These are phyloP conservation scores for Hyperoodon ampullatus DNA, from an alignment of 2,113 vertebrate species.

Conservation along the genomic window DNA sequence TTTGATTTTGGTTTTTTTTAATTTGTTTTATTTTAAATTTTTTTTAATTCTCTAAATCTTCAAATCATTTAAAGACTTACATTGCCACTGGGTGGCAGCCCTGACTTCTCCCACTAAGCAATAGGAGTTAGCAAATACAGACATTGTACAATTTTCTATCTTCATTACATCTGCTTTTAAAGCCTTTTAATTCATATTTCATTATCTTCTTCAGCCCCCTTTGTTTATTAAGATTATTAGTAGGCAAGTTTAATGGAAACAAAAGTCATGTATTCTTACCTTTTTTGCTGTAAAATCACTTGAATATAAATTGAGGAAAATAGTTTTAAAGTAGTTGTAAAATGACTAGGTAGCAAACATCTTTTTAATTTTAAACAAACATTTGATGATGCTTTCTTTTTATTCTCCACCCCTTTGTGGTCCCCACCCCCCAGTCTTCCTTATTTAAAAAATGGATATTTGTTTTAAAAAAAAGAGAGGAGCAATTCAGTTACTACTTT, in stretches of 20 bases:
- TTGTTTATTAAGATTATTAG: slow-evolving; percentile 31
- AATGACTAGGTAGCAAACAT: slow-evolving; percentile 39
- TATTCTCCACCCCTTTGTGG: not conserved
- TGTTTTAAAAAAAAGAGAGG: not conserved
- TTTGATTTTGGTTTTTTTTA: not conserved
- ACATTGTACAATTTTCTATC: not conserved
- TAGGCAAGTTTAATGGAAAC: slow-evolving; percentile 27
- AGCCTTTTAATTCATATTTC: slow-evolving; percentile 28
- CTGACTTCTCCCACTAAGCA: slow-evolving; percentile 51
- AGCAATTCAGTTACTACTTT: not conserved
- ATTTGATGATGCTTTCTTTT: not conserved
- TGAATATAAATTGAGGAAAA: slow-evolving; percentile 36
- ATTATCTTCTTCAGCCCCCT: not conserved
- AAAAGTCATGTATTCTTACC: slow-evolving; percentile 5
- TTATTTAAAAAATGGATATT: not conserved
- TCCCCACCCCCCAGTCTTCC: not conserved
- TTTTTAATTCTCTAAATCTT: not conserved
- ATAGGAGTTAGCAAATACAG: not conserved
- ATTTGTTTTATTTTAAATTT: slow-evolving; percentile 24
- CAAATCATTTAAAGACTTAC: slow-evolving; percentile 5
- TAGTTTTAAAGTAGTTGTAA: slow-evolving; percentile 38
- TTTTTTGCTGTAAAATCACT: not conserved
- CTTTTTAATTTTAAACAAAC: slow-evolving; percentile 34
- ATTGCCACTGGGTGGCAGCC: slow-evolving; percentile 77
- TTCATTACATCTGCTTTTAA: slow-evolving; percentile 54